Evolutionary conservation across 2,888 invertebrate genomes (phyloP).

Genomic region (Rugalucina vietnamica): DNA sequence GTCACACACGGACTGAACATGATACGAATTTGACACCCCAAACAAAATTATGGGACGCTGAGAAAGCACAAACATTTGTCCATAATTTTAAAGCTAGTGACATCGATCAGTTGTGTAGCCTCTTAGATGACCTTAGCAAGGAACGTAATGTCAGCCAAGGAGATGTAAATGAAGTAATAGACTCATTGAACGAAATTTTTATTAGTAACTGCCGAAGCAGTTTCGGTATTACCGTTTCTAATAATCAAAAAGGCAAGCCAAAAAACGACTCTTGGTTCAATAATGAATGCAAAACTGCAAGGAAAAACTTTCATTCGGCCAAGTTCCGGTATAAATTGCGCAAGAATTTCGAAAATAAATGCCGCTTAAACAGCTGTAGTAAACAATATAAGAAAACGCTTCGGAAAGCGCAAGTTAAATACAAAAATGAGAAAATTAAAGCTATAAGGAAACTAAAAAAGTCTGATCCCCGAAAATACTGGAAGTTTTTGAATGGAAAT

Average conservation of each 20-base stretch:
- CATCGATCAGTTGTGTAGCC: not conserved
- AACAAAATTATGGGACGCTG: not conserved
- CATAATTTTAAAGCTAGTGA: not conserved
- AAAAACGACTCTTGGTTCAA: not conserved
- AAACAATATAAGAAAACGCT: not conserved
- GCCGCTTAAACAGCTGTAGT: not conserved
- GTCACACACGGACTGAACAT: not conserved
- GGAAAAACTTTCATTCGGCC: not conserved
- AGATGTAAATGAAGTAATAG: not conserved
- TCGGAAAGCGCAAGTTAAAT: not conserved
- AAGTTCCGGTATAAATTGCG: not conserved
- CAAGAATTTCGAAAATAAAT: not conserved
- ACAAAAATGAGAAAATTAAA: not conserved
- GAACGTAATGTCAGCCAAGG: not conserved
- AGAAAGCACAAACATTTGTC: not conserved
- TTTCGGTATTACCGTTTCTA: not conserved
- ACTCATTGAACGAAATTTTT: not conserved
- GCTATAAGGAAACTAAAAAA: not conserved
- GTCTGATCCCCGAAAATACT: not conserved
- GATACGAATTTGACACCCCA: not conserved
- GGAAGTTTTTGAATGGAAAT: conserved; percentile 8
- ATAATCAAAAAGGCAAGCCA: not conserved
- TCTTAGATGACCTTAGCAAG: not conserved
- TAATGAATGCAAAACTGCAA: not conserved
- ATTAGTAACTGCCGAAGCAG: not conserved